A percentile compares a stretch with the other conserved stretches of the same genome.
Evolutionary conservation across 2,113 vertebrate genomes (phyloP).

Genomic region (Dendropsophus ebraccatus): DNA sequence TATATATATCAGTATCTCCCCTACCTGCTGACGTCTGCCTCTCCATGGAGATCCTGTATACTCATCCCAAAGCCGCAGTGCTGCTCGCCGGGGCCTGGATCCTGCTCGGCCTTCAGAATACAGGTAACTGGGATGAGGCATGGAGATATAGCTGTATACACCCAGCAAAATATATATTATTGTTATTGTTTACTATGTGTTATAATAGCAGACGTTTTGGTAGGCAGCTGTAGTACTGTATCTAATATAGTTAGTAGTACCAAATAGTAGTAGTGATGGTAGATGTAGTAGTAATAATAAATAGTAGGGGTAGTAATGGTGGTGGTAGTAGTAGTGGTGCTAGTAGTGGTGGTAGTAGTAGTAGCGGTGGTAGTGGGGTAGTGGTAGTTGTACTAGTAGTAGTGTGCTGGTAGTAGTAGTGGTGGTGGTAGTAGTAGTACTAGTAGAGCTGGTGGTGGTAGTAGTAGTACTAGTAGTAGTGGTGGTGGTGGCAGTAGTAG

Average conservation of each 20-base stretch:
- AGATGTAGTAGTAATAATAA: neutral
- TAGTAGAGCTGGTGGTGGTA: too few species aligned
- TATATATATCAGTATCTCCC: neutral
- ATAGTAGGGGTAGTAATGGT: neutral
- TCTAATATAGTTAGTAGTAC: neutral
- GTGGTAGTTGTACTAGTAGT: too few species aligned
- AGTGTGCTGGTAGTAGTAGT: too few species aligned
- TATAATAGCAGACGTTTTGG: neutral
- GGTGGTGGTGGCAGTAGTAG: too few species aligned
- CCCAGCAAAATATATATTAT: neutral
- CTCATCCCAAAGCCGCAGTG: neutral
- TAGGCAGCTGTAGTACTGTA: neutral
- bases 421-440: too few species aligned
- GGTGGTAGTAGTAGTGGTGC: neutral
- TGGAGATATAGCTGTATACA: too few species aligned
- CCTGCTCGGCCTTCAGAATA: neutral
- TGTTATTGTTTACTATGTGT: neutral
- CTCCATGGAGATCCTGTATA: neutral
- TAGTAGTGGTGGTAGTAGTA: too few species aligned
- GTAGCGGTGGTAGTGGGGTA: too few species aligned
- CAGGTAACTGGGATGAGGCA: slow-evolving; percentile 1
- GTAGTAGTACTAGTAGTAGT: too few species aligned
- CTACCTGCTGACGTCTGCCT: neutral
- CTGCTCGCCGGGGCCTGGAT: neutral
- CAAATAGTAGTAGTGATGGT: too few species aligned